Evolutionary conservation across 1,140 invertebrate species (phyloP).

Genomic region (Ditylenchus dipsaci): DNA sequence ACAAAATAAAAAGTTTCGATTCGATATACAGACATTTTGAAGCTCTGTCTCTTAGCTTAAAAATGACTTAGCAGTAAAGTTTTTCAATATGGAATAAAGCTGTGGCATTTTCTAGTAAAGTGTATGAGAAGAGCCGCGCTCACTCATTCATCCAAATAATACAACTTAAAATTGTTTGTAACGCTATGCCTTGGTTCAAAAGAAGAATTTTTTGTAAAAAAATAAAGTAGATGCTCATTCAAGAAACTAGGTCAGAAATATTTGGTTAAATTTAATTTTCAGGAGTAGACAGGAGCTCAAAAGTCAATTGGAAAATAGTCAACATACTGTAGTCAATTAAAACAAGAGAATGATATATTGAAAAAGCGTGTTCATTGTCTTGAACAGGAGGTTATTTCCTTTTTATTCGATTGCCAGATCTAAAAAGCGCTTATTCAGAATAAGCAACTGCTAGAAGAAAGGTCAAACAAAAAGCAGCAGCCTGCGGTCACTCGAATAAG

Average conservation of each 20-base stretch:
- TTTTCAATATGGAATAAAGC: too few species aligned
- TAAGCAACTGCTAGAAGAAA: background rate
- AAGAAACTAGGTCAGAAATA: background rate
- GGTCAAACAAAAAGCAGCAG: background rate
- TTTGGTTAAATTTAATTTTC: background rate
- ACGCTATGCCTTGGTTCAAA: too few species aligned
- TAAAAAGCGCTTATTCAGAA: background rate
- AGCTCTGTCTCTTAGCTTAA: too few species aligned
- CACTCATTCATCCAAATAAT: too few species aligned
- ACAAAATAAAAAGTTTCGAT: too few species aligned
- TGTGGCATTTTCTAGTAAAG: too few species aligned
- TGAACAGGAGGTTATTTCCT: slow-evolving; percentile 12
- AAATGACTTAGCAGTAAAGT: too few species aligned
- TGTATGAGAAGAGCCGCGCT: too few species aligned
- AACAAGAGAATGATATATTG: slow-evolving; percentile 7
- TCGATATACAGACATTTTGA: too few species aligned
- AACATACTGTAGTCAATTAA: background rate
- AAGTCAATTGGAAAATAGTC: background rate
- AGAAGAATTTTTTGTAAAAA: too few species aligned
- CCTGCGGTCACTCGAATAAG: background rate
- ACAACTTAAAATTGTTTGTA: too few species aligned
- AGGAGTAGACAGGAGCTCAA: slow-evolving; percentile 20
- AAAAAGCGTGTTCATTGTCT: slow-evolving; percentile 15
- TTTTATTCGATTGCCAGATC: background rate
- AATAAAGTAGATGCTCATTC: too few species aligned